Percentiles rank a stretch among this genome's conserved stretches.
These are phyloP conservation scores for Polyergus mexicanus DNA, from an alignment of 1,140 invertebrate genomes.

Conservation along the genomic window DNA sequence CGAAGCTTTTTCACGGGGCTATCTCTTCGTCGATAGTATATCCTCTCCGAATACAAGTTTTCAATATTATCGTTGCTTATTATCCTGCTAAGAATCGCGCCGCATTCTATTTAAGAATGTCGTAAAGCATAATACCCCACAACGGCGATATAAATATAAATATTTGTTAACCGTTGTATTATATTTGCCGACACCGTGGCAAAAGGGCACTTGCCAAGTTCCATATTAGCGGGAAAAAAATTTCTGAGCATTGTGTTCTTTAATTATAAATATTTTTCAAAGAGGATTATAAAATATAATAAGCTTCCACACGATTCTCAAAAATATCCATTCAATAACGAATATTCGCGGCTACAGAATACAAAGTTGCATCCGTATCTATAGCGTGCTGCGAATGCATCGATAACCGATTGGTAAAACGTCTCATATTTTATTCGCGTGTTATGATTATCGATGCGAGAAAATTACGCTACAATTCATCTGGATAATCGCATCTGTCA, in stretches of 20 bases:
- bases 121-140: conserved; percentile 44
- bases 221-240: too few species aligned
- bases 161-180: conserved; percentile 33
- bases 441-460: conserved; percentile 78
- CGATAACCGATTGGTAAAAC: conserved; percentile 66
- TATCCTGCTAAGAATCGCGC: conserved; percentile 3
- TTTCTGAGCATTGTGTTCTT: background rate
- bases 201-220: too few species aligned
- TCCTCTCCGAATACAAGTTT: conserved; percentile 12
- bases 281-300: background rate
- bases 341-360: background rate
- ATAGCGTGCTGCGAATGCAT: background rate
- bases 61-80: conserved; percentile 53
- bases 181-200: conserved; percentile 1
- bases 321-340: conserved; percentile 19
- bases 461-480: conserved; percentile 77
- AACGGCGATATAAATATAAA: conserved; percentile 31
- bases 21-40: background rate
- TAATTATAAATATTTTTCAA: background rate
- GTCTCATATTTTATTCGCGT: conserved; percentile 79
- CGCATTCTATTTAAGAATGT: conserved; percentile 10
- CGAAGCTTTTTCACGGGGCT: background rate
- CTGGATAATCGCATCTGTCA: conserved; percentile 71
- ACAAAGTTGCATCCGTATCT: conserved; percentile 12
- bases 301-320: background rate